Conservation (phyloP, 2,888 invertebrate genomes). For the Polymixis flavicincta region DNA sequence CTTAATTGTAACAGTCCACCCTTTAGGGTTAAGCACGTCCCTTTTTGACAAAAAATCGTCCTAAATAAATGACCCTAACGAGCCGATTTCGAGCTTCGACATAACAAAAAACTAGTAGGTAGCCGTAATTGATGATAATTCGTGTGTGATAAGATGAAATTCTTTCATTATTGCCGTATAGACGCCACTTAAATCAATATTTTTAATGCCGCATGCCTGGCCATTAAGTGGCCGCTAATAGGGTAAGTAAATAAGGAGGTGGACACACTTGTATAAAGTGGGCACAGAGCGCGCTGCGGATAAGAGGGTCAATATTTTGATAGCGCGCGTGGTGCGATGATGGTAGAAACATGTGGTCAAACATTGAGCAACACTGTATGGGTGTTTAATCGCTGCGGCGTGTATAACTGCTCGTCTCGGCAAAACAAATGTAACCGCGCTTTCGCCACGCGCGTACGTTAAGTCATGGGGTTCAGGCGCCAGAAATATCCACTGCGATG, state of each 20-base stretch:
- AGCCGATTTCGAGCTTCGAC: conserved; percentile 74
- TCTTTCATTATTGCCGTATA: conserved; percentile 75
- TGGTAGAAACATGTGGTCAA: conserved; percentile 88
- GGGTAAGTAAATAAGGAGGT: conserved; percentile 83
- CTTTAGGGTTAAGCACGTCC: conserved; percentile 82
- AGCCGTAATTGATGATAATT: conserved; percentile 81
- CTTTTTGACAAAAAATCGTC: conserved; percentile 83
- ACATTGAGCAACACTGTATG: conserved; percentile 86
- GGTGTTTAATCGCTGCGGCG: conserved; percentile 81
- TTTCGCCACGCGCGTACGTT: conserved; percentile 76
- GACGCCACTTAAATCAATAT: conserved; percentile 83
- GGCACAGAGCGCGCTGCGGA: conserved; percentile 83
- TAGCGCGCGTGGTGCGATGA: conserved; percentile 82
- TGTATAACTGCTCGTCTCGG: conserved; percentile 72
- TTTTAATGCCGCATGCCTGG: conserved; percentile 81
- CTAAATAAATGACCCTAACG: conserved; percentile 86
- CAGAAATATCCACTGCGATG: conserved; percentile 84
- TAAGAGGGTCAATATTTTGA: conserved; percentile 90
- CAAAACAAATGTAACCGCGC: conserved; percentile 81
- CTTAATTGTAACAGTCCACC: conserved; percentile 88
- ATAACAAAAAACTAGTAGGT: conserved; percentile 80
- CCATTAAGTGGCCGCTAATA: conserved; percentile 86
- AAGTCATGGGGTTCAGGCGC: conserved; percentile 72
- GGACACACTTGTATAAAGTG: conserved; percentile 84
- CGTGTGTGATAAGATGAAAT: conserved; percentile 81